These are phyloP conservation scores for Petrocephalus schoutedeni DNA, from an alignment of 2,797 vertebrate genomes.

Conservation along the genomic window DNA sequence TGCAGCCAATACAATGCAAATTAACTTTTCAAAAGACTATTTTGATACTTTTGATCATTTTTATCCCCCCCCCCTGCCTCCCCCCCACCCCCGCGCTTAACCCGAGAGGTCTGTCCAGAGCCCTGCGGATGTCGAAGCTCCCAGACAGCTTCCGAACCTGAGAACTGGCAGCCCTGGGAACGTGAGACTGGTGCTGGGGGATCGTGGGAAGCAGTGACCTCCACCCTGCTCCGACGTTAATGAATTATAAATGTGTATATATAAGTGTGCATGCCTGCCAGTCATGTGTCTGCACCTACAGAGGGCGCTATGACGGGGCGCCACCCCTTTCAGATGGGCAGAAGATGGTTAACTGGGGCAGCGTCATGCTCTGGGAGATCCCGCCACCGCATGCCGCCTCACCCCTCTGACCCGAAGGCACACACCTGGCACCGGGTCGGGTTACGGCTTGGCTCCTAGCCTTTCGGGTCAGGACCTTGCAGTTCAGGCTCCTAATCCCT, in stretches of 20 bases:
- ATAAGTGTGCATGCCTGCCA: neutral
- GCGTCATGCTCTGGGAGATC: constrained; percentile 38
- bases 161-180: neutral
- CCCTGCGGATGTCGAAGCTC: neutral
- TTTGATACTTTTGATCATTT: neutral
- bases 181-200: neutral
- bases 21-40: neutral
- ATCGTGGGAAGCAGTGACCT: neutral
- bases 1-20: neutral
- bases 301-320: neutral
- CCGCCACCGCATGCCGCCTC: constrained; percentile 67
- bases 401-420: constrained; percentile 85
- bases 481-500: constrained; percentile 72
- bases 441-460: constrained; percentile 78
- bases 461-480: constrained; percentile 81
- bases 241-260: neutral
- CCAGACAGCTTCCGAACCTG: neutral
- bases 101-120: neutral
- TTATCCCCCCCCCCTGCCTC: neutral
- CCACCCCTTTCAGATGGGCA: constrained; percentile 35
- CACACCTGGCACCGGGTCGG: constrained; percentile 91
- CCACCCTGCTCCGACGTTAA: neutral
- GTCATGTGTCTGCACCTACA: neutral
- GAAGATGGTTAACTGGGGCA: constrained; percentile 63
- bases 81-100: neutral